Evolutionary conservation across 2,113 vertebrate species (phyloP), one percentile per base, ranked within the genome.

Genomic region (Condylura cristata): DNA sequence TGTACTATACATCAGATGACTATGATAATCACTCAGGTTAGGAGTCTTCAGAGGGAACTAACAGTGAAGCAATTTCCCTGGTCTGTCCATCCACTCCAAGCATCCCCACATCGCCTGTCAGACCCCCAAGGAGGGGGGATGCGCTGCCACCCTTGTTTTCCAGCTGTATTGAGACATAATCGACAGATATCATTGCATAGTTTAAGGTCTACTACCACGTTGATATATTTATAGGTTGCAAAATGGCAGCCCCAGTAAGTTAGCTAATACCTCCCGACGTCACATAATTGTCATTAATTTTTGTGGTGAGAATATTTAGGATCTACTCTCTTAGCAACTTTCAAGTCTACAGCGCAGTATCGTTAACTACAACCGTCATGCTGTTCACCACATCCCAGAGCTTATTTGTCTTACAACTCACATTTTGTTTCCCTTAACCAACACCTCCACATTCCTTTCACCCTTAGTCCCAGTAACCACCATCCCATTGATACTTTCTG

Each of bases 221-320:
- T 83, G 79, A 83, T 89, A 51, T 28, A 53, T 51, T 83, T 66
- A 76, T 12, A 41, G 48, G 76, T 51, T 56, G 60, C 81, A 41
- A 48, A 89, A 84, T 12, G 51, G 37, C 65, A 48, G 60, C 70
- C 39, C 37, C 39, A 26, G 30, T 30, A 37, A 56, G n/a, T 48
- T 68, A 56, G 39, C 26, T 89, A 46, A 60, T 28, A 76, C 41
- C 61, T 76, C 86, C 39, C 48, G 44, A 46, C 0, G 5, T 66
- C 92, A 74, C 46, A 32, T 88, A 82, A 83, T 93, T 51, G 60
- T 16, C 39, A n/a, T 68, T 83, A 83, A 16, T 68, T 75, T 83
- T 75, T 75, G 86, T 46, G 70, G 86, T 22, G 14, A 83, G 91
- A 66, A 75, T 9, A 32, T 53, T 82, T 88, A 39, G 53, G 68